Base-by-base conservation (phyloP, 2,797 vertebrate species). In the Argyrosomus regius region DNA sequence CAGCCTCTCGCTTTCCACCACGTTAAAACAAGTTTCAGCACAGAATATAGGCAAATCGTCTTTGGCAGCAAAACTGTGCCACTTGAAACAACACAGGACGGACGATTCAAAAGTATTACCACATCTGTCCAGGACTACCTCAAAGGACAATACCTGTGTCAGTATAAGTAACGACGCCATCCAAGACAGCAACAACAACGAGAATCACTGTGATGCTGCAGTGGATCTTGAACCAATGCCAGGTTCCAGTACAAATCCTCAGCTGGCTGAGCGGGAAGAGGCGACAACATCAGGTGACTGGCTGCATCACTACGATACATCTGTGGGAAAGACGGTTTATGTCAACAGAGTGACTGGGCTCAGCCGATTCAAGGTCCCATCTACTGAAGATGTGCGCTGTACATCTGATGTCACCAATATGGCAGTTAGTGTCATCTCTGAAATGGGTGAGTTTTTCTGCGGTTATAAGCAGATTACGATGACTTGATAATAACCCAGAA, bases 331-430 rank as follows among this genome's bases (percentile, higher is more conserved):
- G 91, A 95, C 82, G 0, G 94, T 97, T 72, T 98, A 97, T n/a
- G 84, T 99, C 86, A 99, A 99, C 92, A 96, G 79, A 88, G 82
- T 91, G 65, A 99, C 97, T 0, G 98, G 98, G 28, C 95, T 99
- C 63, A 99, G 98, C 92, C 96, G 93, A 63, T 99, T 98, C 0
- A 50, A 85, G 14, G 89, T 93, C 59, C 96, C 96, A 5, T 64
- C 93, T 2, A 0, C 24, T 13, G 90, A 95, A 78, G 96, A 96
- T 6, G 93, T 92, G 46, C 56, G 74, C 49, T 99, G 98, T 69
- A 78, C 94, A 8, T 96, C 96, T 66, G 97, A 99, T 78, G 82
- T 99, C 83, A 97, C 96, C 72, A 99, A 97, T 28, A 92, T 97
- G 95, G 96, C 96, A 5, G 94, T 99, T 75, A 96, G 95, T 24